Conservation (phyloP, 2,888 invertebrate genomes). For the Polydrusus cervinus region DNA sequence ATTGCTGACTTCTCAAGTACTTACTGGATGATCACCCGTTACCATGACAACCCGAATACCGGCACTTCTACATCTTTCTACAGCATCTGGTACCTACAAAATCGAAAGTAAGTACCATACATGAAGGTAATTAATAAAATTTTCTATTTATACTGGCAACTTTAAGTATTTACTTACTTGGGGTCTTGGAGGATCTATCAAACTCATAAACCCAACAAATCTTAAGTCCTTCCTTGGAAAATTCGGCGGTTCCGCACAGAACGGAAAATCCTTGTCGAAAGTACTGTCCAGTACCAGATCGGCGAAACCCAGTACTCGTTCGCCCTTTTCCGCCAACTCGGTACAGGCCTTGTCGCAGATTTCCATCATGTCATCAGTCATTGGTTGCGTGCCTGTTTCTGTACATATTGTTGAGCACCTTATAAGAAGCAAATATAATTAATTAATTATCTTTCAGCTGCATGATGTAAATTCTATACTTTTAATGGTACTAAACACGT, state of each 20-base stretch:
- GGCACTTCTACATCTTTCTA: constrained; percentile 71
- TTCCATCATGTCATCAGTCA: constrained; percentile 74
- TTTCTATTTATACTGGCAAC: not conserved
- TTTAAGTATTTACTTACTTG: constrained; percentile 63
- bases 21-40: constrained; percentile 86
- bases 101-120: not conserved
- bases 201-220: constrained; percentile 78
- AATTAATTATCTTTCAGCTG: too few species aligned
- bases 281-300: constrained; percentile 76
- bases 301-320: constrained; percentile 90
- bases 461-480: too few species aligned
- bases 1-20: constrained; percentile 27
- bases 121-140: not conserved
- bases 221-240: constrained; percentile 80
- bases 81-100: constrained; percentile 54
- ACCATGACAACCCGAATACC: constrained; percentile 89
- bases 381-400: constrained; percentile 73
- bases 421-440: not conserved
- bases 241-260: constrained; percentile 78
- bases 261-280: constrained; percentile 75
- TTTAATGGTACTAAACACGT: too few species aligned
- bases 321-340: constrained; percentile 85
- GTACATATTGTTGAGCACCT: constrained; percentile 78
- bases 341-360: constrained; percentile 81
- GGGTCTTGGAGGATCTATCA: constrained; percentile 80